Conservation (phyloP, 2,888 invertebrate genomes). For the Neoitamus cyanurus region DNA sequence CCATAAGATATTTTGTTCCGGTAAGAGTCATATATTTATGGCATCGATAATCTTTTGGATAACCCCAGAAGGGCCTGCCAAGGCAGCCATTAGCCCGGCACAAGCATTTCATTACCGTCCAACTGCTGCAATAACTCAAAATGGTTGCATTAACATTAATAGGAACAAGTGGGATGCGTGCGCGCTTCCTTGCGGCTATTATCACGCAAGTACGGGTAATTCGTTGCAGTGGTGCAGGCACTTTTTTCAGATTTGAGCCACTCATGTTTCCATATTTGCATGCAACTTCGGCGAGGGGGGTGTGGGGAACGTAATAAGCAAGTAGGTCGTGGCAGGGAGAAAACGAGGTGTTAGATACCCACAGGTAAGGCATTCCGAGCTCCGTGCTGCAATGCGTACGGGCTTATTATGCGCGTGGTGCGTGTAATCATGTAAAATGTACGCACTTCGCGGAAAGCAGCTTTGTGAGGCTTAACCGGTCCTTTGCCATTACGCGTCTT, state of each 20-base stretch:
- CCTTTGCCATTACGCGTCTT: neutral
- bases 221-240: neutral
- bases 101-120: slow-evolving; percentile 11
- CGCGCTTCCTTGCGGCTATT: neutral
- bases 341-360: neutral
- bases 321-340: neutral
- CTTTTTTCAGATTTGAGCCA: slow-evolving; percentile 12
- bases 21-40: slow-evolving; percentile 2
- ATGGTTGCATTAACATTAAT: slow-evolving; percentile 30
- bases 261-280: slow-evolving; percentile 35
- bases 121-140: slow-evolving; percentile 2
- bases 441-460: neutral
- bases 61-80: neutral
- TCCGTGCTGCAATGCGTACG: neutral
- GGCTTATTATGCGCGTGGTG: neutral
- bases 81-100: neutral
- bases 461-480: neutral
- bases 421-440: slow-evolving; percentile 24
- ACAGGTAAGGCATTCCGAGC: neutral
- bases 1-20: neutral
- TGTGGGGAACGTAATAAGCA: slow-evolving; percentile 10
- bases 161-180: slow-evolving; percentile 30
- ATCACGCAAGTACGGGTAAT: slow-evolving; percentile 30
- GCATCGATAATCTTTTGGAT: neutral
- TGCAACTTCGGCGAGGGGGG: slow-evolving; percentile 7